phyloP scores from a whole-genome alignment of 1,140 invertebrate species.

The Caligus rogercresseyi region DNA sequence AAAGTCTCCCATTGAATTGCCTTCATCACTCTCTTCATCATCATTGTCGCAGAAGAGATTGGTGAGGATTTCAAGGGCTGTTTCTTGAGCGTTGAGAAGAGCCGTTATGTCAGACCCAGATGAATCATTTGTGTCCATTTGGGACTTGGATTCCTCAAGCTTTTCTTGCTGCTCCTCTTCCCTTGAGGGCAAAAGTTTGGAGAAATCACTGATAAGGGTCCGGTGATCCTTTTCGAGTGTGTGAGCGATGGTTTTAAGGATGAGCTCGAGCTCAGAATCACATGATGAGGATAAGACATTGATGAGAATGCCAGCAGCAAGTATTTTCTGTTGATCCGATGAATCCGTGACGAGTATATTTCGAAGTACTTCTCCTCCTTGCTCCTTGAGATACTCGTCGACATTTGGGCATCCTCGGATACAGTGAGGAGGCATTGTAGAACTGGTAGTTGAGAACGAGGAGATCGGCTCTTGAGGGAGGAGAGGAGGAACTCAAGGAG shows the following conservation, averaged over 20 bases:
- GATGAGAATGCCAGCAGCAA: not conserved
- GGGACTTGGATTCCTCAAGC: not conserved
- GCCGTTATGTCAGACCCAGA: not conserved
- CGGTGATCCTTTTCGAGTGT: not conserved
- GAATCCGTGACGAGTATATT: not conserved
- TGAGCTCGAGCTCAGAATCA: not conserved
- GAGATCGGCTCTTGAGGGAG: not conserved
- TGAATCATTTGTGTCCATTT: not conserved
- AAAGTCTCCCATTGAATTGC: too few species aligned
- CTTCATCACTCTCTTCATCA: not conserved
- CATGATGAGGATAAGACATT: not conserved
- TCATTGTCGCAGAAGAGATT: slow-evolving; percentile 4
- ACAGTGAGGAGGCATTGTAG: slow-evolving; percentile 1
- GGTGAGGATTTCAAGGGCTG: not conserved
- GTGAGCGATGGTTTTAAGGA: not conserved
- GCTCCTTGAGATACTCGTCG: not conserved
- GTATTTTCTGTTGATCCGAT: not conserved
- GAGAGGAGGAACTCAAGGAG: not conserved
- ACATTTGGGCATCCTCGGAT: not conserved
- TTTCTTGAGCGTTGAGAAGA: slow-evolving; percentile 1
- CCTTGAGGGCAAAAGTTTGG: not conserved
- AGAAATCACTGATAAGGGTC: not conserved
- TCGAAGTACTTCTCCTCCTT: not conserved
- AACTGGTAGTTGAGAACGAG: not conserved
- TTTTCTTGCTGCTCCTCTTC: not conserved